These are phyloP conservation scores for Aphelenchoides fujianensis DNA, from an alignment of 1,140 invertebrate species.

Conservation along the genomic window DNA sequence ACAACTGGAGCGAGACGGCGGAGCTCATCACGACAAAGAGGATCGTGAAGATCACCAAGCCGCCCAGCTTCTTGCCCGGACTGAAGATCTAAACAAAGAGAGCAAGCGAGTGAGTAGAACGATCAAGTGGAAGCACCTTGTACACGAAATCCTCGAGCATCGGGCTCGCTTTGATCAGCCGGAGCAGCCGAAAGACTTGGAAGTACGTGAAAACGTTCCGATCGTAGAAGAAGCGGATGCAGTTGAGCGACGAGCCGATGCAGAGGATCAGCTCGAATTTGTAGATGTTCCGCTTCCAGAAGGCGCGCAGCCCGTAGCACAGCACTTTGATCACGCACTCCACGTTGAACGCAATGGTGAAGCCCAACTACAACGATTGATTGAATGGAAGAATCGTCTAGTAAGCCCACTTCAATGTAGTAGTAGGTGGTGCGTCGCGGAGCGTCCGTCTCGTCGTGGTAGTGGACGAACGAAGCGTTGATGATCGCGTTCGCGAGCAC, in stretches of 20 bases:
- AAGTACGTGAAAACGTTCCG: slow-evolving; percentile 87
- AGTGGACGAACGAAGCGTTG: slow-evolving; percentile 91
- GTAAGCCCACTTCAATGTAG: slow-evolving; percentile 80
- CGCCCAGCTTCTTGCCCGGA: slow-evolving; percentile 95
- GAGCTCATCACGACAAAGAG: slow-evolving; percentile 96
- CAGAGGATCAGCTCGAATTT: slow-evolving; percentile 93
- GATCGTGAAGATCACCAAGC: slow-evolving; percentile 97
- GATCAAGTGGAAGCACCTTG: too few relatives aligned
- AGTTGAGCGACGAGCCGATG: slow-evolving; percentile 87
- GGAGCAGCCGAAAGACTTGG: slow-evolving; percentile 87
- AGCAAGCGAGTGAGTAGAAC: background rate
- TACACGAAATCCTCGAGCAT: slow-evolving; percentile 98
- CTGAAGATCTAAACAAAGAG: slow-evolving; percentile 71
- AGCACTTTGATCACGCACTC: slow-evolving; percentile 96
- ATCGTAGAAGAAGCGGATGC: slow-evolving; percentile 85
- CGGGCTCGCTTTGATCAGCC: slow-evolving; percentile 96
- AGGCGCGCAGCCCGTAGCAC: slow-evolving; percentile 88
- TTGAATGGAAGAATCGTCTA: background rate
- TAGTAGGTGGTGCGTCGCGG: slow-evolving; percentile 79
- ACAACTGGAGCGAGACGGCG: slow-evolving; percentile 96
- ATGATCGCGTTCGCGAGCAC: slow-evolving; percentile 91
- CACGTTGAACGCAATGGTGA: slow-evolving; percentile 81
- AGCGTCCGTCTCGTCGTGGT: slow-evolving; percentile 79
- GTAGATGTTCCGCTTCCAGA: slow-evolving; percentile 91
- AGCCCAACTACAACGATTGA: slow-evolving; percentile 36